Conservation (phyloP, 1,140 invertebrate species). For the Meloidogyne exigua region DNA sequence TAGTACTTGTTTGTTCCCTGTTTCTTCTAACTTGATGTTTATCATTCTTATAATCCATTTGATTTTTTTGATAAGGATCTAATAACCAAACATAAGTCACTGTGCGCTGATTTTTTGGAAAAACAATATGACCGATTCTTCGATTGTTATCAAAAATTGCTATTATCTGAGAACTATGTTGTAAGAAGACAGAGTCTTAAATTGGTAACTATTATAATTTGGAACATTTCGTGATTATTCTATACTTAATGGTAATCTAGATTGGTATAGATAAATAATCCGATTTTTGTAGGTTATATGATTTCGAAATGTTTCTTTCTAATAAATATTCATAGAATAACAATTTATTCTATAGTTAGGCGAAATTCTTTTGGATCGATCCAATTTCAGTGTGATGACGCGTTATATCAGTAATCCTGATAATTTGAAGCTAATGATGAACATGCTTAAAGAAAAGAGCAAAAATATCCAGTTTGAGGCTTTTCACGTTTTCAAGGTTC, state of each 20-base stretch:
- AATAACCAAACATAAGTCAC: conserved; percentile 93
- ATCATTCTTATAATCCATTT: neutral
- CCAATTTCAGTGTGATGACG: conserved; percentile 98
- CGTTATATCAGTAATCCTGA: conserved; percentile 97
- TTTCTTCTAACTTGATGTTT: too few species aligned
- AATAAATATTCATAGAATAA: conserved; percentile 13
- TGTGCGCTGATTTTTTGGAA: conserved; percentile 97
- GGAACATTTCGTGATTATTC: conserved; percentile 71
- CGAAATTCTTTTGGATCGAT: conserved; percentile 92
- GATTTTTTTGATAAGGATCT: conserved; percentile 77
- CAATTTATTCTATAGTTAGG: conserved; percentile 74
- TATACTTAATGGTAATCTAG: too few species aligned
- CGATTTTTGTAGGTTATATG: too few species aligned
- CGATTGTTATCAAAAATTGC: conserved; percentile 86
- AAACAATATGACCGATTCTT: conserved; percentile 98
- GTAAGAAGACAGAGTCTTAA: conserved; percentile 76
- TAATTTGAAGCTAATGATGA: conserved; percentile 99
- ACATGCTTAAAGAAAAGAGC: conserved; percentile 98
- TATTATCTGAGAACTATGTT: conserved; percentile 98
- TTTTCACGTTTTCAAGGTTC: conserved; percentile 99
- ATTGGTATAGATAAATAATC: too few species aligned
- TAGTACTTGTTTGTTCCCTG: too few species aligned
- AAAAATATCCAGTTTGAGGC: conserved; percentile 99
- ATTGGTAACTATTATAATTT: conserved; percentile 67
- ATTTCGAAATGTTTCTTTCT: neutral